Conservation (phyloP, 2,113 vertebrate genomes). For the Upupa epops region DNA sequence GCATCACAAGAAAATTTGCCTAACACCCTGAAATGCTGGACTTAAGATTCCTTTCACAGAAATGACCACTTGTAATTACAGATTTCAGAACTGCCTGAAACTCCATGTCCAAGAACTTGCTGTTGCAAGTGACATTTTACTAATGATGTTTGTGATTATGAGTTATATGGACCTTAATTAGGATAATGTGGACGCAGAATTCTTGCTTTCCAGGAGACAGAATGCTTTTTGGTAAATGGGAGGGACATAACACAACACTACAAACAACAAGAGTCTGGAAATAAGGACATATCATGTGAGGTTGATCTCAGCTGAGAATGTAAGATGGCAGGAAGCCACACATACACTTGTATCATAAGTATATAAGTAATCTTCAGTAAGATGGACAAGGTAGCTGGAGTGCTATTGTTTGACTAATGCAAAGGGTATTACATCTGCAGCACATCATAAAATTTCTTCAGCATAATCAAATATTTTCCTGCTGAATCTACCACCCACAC, state of each 20-base stretch:
- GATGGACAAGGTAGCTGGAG: constrained; percentile 36
- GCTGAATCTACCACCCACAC: constrained; percentile 67
- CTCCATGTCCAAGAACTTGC: neutral
- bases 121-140: neutral
- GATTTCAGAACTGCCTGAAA: neutral
- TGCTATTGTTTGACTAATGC: constrained; percentile 50
- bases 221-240: neutral
- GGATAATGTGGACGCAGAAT: neutral
- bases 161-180: neutral
- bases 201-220: neutral
- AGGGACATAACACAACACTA: neutral
- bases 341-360: neutral
- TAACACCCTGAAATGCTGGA: neutral
- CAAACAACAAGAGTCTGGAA: constrained; percentile 19
- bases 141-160: neutral
- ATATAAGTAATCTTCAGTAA: neutral
- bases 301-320: constrained; percentile 11
- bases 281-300: neutral
- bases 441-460: constrained; percentile 54
- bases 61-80: neutral
- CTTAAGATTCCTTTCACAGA: neutral
- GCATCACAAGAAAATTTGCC: neutral
- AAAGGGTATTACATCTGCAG: constrained; percentile 65
- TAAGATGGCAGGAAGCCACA: constrained; percentile 26
- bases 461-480: constrained; percentile 64